These are phyloP conservation scores for Calameuta idolon DNA, from an alignment of 2,888 invertebrate genomes.

Conservation along the genomic window DNA sequence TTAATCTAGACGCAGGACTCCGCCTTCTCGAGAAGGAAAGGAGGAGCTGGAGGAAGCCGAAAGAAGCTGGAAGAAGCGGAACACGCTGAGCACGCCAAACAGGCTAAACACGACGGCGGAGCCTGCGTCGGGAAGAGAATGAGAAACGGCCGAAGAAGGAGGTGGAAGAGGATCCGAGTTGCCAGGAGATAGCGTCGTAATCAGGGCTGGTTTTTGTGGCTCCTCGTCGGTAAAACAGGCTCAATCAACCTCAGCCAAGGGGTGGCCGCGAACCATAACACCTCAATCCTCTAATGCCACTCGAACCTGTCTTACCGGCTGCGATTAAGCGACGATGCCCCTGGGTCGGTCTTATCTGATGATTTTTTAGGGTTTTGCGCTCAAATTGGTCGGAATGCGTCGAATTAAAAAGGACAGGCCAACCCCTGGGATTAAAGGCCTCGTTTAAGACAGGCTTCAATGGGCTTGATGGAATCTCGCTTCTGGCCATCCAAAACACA, in stretches of 20 bases:
- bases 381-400: conserved; percentile 26
- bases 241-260: conserved; percentile 50
- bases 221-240: conserved; percentile 49
- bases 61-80: too few species aligned
- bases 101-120: not conserved
- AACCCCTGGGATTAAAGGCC: conserved; percentile 1
- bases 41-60: too few species aligned
- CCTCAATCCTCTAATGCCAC: conserved; percentile 10
- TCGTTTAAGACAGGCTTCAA: not conserved
- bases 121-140: not conserved
- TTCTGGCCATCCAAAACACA: not conserved
- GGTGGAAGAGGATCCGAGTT: conserved; percentile 1
- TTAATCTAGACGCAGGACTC: conserved; percentile 4
- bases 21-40: too few species aligned
- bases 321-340: conserved; percentile 17
- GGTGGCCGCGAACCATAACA: conserved; percentile 11
- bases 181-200: conserved; percentile 48
- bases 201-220: conserved; percentile 51
- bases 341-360: conserved; percentile 19
- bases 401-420: conserved; percentile 20
- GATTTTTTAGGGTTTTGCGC: conserved; percentile 25
- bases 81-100: too few species aligned
- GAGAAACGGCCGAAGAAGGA: not conserved
- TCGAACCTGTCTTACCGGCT: conserved; percentile 20
- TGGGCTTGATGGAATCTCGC: conserved; percentile 1